phyloP scores from a whole-genome alignment of 1,140 invertebrate species.

The Nasonia longicornis region DNA sequence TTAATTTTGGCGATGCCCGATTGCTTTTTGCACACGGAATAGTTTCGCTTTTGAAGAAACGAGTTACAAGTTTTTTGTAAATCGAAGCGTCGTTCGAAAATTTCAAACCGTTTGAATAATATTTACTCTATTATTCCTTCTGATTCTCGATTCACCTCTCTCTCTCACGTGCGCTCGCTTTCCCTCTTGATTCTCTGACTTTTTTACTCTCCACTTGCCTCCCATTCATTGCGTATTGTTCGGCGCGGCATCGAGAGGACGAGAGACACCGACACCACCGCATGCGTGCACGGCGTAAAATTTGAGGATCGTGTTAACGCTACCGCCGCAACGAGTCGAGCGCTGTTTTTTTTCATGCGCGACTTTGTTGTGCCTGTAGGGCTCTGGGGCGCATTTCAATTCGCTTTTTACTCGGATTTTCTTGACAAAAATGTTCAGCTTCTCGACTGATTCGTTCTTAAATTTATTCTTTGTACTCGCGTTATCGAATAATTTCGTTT shows the following conservation, averaged over 20 bases:
- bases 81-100: neutral
- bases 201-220: constrained; percentile 41
- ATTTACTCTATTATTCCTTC: constrained; percentile 42
- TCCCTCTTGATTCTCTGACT: constrained; percentile 34
- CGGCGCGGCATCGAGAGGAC: constrained; percentile 37
- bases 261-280: constrained; percentile 57
- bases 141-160: constrained; percentile 42
- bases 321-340: constrained; percentile 36
- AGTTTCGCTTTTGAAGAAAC: neutral
- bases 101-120: neutral
- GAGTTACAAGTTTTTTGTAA: neutral
- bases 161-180: constrained; percentile 43
- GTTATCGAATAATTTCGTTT: too few relatives aligned
- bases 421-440: neutral
- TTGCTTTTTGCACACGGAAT: neutral
- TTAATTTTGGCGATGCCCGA: neutral
- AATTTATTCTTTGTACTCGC: too few relatives aligned
- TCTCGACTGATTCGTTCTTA: too few relatives aligned
- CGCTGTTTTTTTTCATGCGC: constrained; percentile 5
- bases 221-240: constrained; percentile 29
- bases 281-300: constrained; percentile 60
- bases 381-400: constrained; percentile 62
- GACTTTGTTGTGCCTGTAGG: constrained; percentile 57
- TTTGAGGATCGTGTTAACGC: constrained; percentile 46
- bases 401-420: constrained; percentile 9